These are phyloP conservation scores for Drosophila serrata DNA, from an alignment of 1,140 invertebrate species.

Conservation along the genomic window DNA sequence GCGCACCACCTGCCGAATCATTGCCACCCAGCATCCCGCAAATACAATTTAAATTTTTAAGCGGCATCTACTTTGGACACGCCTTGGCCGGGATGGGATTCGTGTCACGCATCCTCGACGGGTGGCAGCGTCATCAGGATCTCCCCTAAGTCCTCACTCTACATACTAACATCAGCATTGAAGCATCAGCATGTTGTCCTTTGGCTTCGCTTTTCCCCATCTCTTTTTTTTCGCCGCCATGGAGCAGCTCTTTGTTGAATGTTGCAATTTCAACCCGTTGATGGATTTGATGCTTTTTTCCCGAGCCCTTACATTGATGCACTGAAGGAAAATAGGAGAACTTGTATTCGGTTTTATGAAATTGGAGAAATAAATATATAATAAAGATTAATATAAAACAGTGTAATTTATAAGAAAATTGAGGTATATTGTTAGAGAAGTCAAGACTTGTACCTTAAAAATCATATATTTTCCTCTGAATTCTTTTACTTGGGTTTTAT, in stretches of 20 bases:
- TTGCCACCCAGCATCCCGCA: constrained; percentile 48
- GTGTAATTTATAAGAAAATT: background rate
- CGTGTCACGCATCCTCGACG: constrained; percentile 77
- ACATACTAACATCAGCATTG: constrained; percentile 62
- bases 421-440: no score
- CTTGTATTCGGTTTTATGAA: background rate
- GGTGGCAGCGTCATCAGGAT: constrained; percentile 69
- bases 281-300: constrained; percentile 75
- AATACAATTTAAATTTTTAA: constrained; percentile 85
- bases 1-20: constrained; percentile 67
- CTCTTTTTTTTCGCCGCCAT: constrained; percentile 24
- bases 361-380: background rate
- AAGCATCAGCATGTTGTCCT: constrained; percentile 72
- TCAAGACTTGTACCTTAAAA: no score
- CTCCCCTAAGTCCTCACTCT: background rate
- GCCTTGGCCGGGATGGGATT: constrained; percentile 64
- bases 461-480: no score
- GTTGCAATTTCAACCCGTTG: constrained; percentile 82
- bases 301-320: constrained; percentile 1
- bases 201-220: constrained; percentile 25
- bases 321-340: constrained; percentile 3
- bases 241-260: constrained; percentile 57
- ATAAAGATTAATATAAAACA: background rate
- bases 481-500: no score
- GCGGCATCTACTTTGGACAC: constrained; percentile 74